A percentile compares a stretch with the other conserved stretches of the same genome.
Conservation (phyloP, 1,140 invertebrate genomes). For the Neoseiulus cucumeris region DNA sequence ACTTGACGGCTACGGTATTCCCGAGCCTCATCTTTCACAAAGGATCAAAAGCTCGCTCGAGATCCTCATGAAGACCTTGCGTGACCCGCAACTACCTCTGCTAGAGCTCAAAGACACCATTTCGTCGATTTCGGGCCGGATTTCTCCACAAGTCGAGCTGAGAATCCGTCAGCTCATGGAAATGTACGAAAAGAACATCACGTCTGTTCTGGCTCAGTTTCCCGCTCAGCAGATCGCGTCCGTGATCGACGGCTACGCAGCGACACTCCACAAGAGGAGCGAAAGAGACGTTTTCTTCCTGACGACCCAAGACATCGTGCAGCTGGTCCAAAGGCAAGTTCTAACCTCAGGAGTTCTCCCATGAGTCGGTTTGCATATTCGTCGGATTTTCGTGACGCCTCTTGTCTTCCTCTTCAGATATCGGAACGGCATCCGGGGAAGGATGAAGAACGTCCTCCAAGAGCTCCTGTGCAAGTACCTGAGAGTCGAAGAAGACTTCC, state of each 20-base stretch:
- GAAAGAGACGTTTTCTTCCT: constrained; percentile 90
- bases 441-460: constrained; percentile 91
- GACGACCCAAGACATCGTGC: constrained; percentile 82
- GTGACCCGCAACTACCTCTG: constrained; percentile 77
- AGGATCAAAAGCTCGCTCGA: constrained; percentile 65
- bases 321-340: constrained; percentile 54
- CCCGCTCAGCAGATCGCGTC: constrained; percentile 92
- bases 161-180: constrained; percentile 83
- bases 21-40: constrained; percentile 73
- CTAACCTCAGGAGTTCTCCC: no score
- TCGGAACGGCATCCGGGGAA: constrained; percentile 78
- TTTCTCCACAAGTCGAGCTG: constrained; percentile 76
- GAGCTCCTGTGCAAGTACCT: constrained; percentile 83
- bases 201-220: constrained; percentile 91
- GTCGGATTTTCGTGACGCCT: no score
- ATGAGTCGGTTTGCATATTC: no score
- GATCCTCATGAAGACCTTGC: constrained; percentile 73
- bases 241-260: constrained; percentile 78
- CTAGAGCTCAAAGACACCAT: constrained; percentile 93
- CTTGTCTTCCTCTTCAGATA: constrained; percentile 33
- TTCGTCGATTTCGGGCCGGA: constrained; percentile 77
- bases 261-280: constrained; percentile 65
- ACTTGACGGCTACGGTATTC: constrained; percentile 60
- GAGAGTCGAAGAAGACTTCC: constrained; percentile 87
- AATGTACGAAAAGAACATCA: constrained; percentile 86